Conservation (phyloP, 2,888 invertebrate genomes). For the Ennomos erosarius region DNA sequence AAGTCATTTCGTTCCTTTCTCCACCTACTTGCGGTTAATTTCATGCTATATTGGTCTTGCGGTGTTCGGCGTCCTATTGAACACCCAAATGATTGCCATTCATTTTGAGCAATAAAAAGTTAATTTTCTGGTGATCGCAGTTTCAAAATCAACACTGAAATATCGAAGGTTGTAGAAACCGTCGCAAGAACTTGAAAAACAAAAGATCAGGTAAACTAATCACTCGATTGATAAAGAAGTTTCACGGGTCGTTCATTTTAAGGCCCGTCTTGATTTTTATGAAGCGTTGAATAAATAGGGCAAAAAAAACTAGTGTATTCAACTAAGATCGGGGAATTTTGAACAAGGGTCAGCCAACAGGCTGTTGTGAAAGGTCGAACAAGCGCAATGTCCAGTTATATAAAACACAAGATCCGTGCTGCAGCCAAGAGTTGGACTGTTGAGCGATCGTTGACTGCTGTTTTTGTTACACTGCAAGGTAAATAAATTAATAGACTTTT, state of each 20-base stretch:
- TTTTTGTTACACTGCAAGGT: slow-evolving; percentile 55
- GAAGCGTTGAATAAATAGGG: slow-evolving; percentile 17
- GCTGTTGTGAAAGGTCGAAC: slow-evolving; percentile 66
- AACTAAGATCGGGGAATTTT: slow-evolving; percentile 8
- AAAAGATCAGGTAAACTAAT: slow-evolving; percentile 16
- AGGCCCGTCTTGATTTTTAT: slow-evolving; percentile 10
- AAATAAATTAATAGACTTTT: slow-evolving; percentile 42
- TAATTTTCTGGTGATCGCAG: slow-evolving; percentile 51
- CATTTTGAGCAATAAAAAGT: slow-evolving; percentile 46
- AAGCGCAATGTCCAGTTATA: slow-evolving; percentile 73
- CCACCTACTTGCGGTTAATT: slow-evolving; percentile 49
- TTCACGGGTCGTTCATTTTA: slow-evolving; percentile 22
- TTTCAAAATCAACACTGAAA: slow-evolving; percentile 45
- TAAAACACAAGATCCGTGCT: slow-evolving; percentile 69
- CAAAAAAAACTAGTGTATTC: slow-evolving; percentile 16
- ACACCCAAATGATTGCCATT: slow-evolving; percentile 41
- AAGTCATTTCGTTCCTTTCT: slow-evolving; percentile 38
- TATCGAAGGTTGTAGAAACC: slow-evolving; percentile 44
- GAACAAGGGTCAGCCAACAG: slow-evolving; percentile 25
- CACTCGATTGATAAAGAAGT: slow-evolving; percentile 11
- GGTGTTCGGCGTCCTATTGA: slow-evolving; percentile 42
- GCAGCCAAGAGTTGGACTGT: slow-evolving; percentile 59
- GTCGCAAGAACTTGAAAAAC: slow-evolving; percentile 19
- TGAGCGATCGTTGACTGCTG: slow-evolving; percentile 52
- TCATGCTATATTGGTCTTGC: slow-evolving; percentile 51